Conservation (phyloP, 2,888 invertebrate genomes). For the Philereme transversata region DNA sequence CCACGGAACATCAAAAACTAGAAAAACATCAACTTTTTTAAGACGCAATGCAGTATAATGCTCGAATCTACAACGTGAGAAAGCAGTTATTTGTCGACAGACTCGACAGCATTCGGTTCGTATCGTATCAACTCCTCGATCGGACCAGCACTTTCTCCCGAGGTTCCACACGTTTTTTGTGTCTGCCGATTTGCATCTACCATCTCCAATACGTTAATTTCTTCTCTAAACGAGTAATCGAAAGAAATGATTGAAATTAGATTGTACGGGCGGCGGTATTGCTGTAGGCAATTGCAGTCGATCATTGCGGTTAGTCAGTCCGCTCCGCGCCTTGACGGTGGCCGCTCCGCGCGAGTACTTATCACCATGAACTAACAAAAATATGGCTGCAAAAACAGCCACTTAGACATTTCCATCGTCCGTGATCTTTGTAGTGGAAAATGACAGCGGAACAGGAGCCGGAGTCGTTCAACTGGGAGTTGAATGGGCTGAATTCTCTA, state of each 20-base stretch:
- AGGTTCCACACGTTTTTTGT: constrained; percentile 54
- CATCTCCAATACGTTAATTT: constrained; percentile 64
- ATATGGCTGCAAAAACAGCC: constrained; percentile 58
- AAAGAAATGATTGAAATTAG: constrained; percentile 75
- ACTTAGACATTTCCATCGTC: constrained; percentile 44
- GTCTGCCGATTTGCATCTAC: constrained; percentile 44
- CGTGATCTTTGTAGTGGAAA: constrained; percentile 61
- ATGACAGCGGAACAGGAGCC: constrained; percentile 79
- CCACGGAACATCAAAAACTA: constrained; percentile 18
- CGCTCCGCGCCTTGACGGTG: constrained; percentile 59
- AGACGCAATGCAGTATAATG: constrained; percentile 41
- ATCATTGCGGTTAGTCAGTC: constrained; percentile 49
- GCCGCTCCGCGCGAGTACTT: constrained; percentile 49
- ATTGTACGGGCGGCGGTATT: constrained; percentile 68
- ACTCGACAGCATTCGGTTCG: constrained; percentile 23
- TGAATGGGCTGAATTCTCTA: constrained; percentile 86
- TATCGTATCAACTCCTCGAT: constrained; percentile 51
- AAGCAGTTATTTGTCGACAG: constrained; percentile 29
- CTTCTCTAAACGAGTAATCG: constrained; percentile 64
- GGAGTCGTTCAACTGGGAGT: constrained; percentile 80
- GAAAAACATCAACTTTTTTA: constrained; percentile 32
- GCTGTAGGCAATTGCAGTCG: constrained; percentile 44
- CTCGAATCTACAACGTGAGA: constrained; percentile 46
- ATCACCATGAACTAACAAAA: constrained; percentile 50
- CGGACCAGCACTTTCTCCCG: constrained; percentile 60